These are phyloP conservation scores for Leptoclinus maculatus DNA, from an alignment of 2,797 vertebrate genomes.

Conservation along the genomic window DNA sequence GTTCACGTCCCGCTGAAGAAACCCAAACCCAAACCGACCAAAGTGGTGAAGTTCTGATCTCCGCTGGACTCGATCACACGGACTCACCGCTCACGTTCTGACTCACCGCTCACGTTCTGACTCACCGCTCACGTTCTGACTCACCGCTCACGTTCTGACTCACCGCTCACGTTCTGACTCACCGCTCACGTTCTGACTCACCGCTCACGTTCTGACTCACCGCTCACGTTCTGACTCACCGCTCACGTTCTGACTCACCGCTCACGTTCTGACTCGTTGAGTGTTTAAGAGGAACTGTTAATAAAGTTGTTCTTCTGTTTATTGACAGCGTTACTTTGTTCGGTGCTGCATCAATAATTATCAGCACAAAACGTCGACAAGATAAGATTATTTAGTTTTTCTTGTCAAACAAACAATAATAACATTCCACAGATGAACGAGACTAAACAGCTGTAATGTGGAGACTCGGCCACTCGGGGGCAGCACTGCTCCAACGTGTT, in stretches of 20 bases:
- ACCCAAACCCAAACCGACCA: constrained; percentile 80
- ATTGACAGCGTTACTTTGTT: not conserved
- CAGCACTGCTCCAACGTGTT: not conserved
- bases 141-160: too few relatives aligned
- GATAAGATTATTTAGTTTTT: too few relatives aligned
- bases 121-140: not conserved
- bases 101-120: not conserved
- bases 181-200: too few relatives aligned
- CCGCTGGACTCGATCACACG: not conserved
- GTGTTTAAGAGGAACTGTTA: not conserved
- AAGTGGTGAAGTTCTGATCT: constrained; percentile 90
- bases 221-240: too few relatives aligned
- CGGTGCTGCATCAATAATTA: not conserved
- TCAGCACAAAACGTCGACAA: not conserved
- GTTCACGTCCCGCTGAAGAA: constrained; percentile 80
- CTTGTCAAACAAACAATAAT: not conserved
- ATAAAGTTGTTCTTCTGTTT: not conserved
- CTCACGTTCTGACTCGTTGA: too few relatives aligned
- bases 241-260: too few relatives aligned
- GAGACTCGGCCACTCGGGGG: not conserved
- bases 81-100: not conserved
- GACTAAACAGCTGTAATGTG: constrained; percentile 3
- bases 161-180: too few relatives aligned
- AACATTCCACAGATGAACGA: too few relatives aligned
- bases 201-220: too few relatives aligned